These are phyloP conservation scores for Rhagonycha fulva DNA, from an alignment of 2,888 invertebrate genomes.

Conservation along the genomic window DNA sequence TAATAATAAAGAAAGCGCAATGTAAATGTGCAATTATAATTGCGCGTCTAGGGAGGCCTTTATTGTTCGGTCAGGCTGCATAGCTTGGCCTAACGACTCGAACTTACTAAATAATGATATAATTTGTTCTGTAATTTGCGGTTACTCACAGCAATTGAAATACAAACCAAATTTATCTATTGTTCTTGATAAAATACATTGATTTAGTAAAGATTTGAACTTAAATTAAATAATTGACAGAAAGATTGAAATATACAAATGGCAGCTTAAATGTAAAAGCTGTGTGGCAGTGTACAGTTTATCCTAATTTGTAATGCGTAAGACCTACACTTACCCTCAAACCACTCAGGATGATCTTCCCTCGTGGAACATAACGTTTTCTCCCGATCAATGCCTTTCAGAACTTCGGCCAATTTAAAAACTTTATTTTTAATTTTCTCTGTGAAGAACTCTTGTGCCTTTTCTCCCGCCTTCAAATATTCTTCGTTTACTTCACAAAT, in stretches of 20 bases:
- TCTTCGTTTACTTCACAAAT: constrained; percentile 70
- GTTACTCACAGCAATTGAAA: too few species aligned
- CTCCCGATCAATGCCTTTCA: constrained; percentile 58
- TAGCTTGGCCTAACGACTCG: too few species aligned
- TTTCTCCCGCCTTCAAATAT: constrained; percentile 70
- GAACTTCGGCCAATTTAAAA: constrained; percentile 53
- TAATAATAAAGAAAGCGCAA: too few species aligned
- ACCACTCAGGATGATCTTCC: constrained; percentile 79
- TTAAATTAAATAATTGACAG: background rate
- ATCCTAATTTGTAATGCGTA: background rate
- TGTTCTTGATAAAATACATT: too few species aligned
- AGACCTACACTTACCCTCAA: constrained; percentile 63
- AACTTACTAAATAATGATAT: too few species aligned
- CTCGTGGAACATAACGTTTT: constrained; percentile 64
- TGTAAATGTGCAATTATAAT: too few species aligned
- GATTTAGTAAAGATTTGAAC: background rate
- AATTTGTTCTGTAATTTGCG: too few species aligned
- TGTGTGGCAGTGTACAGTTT: background rate
- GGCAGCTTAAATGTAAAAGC: background rate
- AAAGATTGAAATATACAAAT: background rate
- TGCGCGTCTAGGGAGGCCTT: too few species aligned
- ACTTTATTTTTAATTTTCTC: constrained; percentile 66
- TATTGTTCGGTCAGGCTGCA: too few species aligned
- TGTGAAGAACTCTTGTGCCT: constrained; percentile 74
- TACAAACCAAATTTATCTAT: too few species aligned